Conservation (phyloP, 1,140 invertebrate species). For the Belonocnema kinseyi region DNA sequence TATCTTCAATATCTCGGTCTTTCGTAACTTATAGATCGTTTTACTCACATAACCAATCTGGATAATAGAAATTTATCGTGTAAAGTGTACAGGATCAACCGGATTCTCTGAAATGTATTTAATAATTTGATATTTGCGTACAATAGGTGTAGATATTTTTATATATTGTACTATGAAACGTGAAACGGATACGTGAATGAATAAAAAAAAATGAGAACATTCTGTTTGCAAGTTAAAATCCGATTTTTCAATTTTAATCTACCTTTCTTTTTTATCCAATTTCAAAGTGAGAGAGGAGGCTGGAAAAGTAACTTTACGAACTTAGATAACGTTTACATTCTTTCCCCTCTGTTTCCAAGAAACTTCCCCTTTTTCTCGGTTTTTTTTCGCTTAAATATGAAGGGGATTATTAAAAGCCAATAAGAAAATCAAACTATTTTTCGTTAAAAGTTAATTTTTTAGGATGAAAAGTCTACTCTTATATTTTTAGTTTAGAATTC, state of each 20-base stretch:
- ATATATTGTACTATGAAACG: constrained; percentile 55
- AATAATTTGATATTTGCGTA: constrained; percentile 62
- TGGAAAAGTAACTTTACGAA: too few species aligned
- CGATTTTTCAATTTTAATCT: constrained; percentile 36
- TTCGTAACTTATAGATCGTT: constrained; percentile 38
- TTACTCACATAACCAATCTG: constrained; percentile 58
- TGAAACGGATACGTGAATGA: constrained; percentile 44
- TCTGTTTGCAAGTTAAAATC: constrained; percentile 43
- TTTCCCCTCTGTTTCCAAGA: too few species aligned
- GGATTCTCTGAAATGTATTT: constrained; percentile 54
- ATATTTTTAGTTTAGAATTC: not conserved
- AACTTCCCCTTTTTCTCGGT: too few species aligned
- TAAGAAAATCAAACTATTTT: not conserved
- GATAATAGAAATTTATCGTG: constrained; percentile 43
- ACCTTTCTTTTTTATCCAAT: constrained; percentile 26
- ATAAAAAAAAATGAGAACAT: constrained; percentile 48
- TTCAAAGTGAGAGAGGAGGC: not conserved
- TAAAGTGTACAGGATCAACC: constrained; percentile 52
- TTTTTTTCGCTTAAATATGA: too few species aligned
- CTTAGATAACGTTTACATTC: too few species aligned
- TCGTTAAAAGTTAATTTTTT: too few species aligned
- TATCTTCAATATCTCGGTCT: constrained; percentile 10
- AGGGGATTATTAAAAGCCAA: not conserved
- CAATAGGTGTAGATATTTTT: constrained; percentile 60
- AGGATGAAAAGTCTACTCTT: too few species aligned